These are phyloP conservation scores for Ectropis grisescens DNA, from an alignment of 1,140 invertebrate genomes.

Conservation along the genomic window DNA sequence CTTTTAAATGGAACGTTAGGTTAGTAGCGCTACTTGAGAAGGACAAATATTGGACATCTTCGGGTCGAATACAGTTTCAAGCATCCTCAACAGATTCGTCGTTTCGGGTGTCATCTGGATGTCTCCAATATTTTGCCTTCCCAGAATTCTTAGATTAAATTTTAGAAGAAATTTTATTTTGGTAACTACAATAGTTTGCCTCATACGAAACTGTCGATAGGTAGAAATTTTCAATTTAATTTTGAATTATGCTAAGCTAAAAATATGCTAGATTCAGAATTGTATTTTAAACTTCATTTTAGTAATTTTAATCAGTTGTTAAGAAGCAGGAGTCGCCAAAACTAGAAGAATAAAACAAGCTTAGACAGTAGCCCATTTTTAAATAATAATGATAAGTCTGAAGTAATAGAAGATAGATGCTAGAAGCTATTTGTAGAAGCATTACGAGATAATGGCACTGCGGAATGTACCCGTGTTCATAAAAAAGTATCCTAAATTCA, in stretches of 20 bases:
- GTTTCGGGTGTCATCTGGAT: too few relatives aligned
- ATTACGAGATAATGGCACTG: conserved; percentile 60
- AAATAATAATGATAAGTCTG: too few relatives aligned
- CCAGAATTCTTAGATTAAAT: conserved; percentile 50
- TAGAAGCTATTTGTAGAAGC: conserved; percentile 50
- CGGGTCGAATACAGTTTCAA: conserved; percentile 1
- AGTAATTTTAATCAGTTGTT: too few relatives aligned
- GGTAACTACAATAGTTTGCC: conserved; percentile 55
- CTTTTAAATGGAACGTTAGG: conserved; percentile 56
- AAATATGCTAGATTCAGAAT: conserved; percentile 56
- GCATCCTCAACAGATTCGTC: too few relatives aligned
- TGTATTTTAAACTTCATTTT: conserved; percentile 32
- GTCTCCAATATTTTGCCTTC: conserved; percentile 7
- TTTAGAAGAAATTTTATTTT: conserved; percentile 61
- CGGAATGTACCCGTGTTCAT: conserved; percentile 59
- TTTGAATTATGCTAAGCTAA: conserved; percentile 61
- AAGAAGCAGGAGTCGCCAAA: too few relatives aligned
- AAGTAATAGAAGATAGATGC: conserved; percentile 44
- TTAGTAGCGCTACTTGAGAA: conserved; percentile 35
- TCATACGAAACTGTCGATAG: conserved; percentile 46
- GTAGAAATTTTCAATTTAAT: conserved; percentile 52
- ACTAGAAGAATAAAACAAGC: too few relatives aligned
- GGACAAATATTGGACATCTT: conserved; percentile 10
- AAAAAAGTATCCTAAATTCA: conserved; percentile 59
- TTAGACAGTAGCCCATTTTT: too few relatives aligned